phyloP scores from a whole-genome alignment of 2,888 invertebrate genomes.

The Watsonalla binaria region DNA sequence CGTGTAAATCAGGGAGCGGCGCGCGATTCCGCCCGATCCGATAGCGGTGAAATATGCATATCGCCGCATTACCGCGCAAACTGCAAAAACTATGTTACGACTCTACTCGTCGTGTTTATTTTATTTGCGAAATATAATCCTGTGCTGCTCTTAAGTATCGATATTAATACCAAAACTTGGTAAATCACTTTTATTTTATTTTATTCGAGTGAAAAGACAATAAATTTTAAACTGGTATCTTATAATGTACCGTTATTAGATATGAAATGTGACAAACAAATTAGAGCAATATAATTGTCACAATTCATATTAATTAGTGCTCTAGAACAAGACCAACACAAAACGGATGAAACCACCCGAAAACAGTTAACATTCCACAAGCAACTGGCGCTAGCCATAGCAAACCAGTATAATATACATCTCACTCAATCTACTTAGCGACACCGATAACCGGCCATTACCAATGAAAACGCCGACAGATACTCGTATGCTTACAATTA shows the following conservation, averaged over 20 bases:
- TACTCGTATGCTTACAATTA: constrained; percentile 70
- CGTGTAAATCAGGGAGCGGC: constrained; percentile 64
- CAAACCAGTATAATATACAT: constrained; percentile 59
- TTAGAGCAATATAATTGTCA: constrained; percentile 22
- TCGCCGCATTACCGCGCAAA: constrained; percentile 50
- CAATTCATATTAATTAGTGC: constrained; percentile 19
- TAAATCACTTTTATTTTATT: too few relatives aligned
- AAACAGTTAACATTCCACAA: constrained; percentile 30
- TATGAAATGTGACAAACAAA: constrained; percentile 8
- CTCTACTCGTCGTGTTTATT: constrained; percentile 5
- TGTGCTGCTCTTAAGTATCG: background rate
- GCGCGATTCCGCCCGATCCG: constrained; percentile 57
- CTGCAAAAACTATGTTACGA: constrained; percentile 18
- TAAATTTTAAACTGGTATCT: too few relatives aligned
- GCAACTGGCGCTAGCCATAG: constrained; percentile 47
- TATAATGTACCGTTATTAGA: background rate
- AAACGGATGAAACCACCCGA: constrained; percentile 30
- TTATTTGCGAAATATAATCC: background rate
- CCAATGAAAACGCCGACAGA: constrained; percentile 71
- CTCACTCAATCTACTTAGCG: constrained; percentile 69
- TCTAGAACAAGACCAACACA: constrained; percentile 24
- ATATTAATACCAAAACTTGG: too few relatives aligned
- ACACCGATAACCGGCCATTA: constrained; percentile 72
- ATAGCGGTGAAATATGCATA: constrained; percentile 68
- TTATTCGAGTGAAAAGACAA: too few relatives aligned